Base-by-base conservation (phyloP, 2,113 vertebrate species). In the Engystomops pustulosus region DNA sequence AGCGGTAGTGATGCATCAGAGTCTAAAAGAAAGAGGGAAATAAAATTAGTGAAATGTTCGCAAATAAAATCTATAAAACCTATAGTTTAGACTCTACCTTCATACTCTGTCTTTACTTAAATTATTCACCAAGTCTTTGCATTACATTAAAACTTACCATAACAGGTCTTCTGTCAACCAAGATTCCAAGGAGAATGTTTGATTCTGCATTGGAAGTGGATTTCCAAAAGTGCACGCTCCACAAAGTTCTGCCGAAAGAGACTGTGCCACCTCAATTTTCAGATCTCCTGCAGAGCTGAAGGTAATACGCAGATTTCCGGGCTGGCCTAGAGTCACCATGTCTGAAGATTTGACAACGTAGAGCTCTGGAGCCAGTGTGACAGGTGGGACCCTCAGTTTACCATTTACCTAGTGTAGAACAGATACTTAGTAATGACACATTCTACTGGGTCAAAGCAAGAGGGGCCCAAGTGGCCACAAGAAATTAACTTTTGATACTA, bases 331-430 rank as follows among this genome's bases (percentile, higher is more conserved):
- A 12, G 36, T 11, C 15, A 79, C 77, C 10, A 20, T 1, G 0
- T 17, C 23, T 6, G 8, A 20, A n/a, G 36, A 10, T 17, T 23
- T 27, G 14, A 10, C 27, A 6, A 79, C 0, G 7, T 18, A 79
- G 12, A 58, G 32, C 6, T 79, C 51, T 32, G 77, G 10, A 18
- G n/a, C 1, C n/a, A 58, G 55, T 0, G 15, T 3, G 14, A 79
- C 14, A 11, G 77, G 77, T 3, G 65, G 58, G 0, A 6, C n/a
- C 17, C 30, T 38, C 36, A 30, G 1, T 9, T 32, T 7, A 18
- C 77, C 77, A 79, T 79, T 79, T 12, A 79, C 77, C 77, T 79
- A 38, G 14, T 18, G 77, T n/a, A 11, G 25, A 34, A 44, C 36
- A 45, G 8, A 62, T n/a, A n/a, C n/a, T n/a, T n/a, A n/a, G n/a